Evolutionary conservation across 1,140 invertebrate species (phyloP).

Genomic region (Drosophila bipectinata): DNA sequence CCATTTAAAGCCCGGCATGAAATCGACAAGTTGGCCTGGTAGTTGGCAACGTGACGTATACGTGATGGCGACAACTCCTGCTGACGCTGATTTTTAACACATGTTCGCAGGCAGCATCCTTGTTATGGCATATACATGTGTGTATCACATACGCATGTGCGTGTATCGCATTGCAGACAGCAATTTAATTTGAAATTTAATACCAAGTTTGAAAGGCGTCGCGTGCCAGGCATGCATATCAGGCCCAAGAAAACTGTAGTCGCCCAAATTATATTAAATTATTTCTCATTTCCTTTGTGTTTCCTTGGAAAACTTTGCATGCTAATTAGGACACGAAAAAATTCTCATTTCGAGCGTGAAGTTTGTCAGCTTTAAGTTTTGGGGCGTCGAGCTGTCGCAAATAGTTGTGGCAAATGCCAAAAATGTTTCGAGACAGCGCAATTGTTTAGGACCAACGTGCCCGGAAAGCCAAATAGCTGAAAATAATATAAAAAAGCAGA

Average conservation of each 20-base stretch:
- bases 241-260: constrained; percentile 30
- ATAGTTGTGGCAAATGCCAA: constrained; percentile 60
- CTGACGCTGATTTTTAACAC: constrained; percentile 69
- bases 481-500: not conserved
- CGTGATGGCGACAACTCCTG: constrained; percentile 73
- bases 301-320: constrained; percentile 33
- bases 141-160: not conserved
- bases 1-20: constrained; percentile 48
- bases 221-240: constrained; percentile 68
- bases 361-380: constrained; percentile 62
- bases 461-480: constrained; percentile 20
- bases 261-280: constrained; percentile 23
- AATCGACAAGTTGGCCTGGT: constrained; percentile 65
- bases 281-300: not conserved
- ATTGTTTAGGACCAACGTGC: constrained; percentile 47
- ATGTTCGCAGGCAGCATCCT: constrained; percentile 36
- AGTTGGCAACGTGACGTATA: constrained; percentile 63
- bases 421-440: constrained; percentile 37
- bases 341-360: constrained; percentile 51
- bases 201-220: constrained; percentile 73
- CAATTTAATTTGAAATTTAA: constrained; percentile 81
- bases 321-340: constrained; percentile 57
- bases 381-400: constrained; percentile 64
- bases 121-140: not conserved
- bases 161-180: constrained; percentile 76